A percentile compares a stretch with the other conserved stretches of the same genome.
Evolutionary conservation across 2,113 vertebrate species (phyloP).

Genomic region (Epinephelus lanceolatus): DNA sequence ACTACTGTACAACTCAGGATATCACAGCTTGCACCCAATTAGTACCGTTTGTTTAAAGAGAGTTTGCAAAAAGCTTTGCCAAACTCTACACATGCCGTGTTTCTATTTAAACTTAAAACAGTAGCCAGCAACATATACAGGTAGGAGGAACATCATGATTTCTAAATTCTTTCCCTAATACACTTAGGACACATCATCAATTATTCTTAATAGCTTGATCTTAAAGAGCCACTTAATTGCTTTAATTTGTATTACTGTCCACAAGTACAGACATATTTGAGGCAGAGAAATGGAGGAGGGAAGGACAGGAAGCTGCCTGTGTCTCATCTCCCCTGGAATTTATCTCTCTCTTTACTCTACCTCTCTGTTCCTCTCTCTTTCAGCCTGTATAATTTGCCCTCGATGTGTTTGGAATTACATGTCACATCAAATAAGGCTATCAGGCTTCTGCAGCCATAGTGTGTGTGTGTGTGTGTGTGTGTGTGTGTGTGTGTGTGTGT

Average conservation of each 20-base stretch:
- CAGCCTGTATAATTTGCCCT: slow-evolving; percentile 51
- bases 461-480: slow-evolving; percentile 17
- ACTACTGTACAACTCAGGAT: not conserved
- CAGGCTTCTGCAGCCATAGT: slow-evolving; percentile 41
- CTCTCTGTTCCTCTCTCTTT: slow-evolving; percentile 26
- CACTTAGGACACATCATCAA: slow-evolving; percentile 10
- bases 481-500: slow-evolving; percentile 7
- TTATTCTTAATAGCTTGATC: slow-evolving; percentile 28
- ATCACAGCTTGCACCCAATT: not conserved
- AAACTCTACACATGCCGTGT: not conserved
- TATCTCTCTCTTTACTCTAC: slow-evolving; percentile 19
- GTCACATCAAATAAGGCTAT: slow-evolving; percentile 67
- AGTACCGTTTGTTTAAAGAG: slow-evolving; percentile 3
- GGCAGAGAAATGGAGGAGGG: slow-evolving; percentile 8
- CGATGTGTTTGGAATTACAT: slow-evolving; percentile 61
- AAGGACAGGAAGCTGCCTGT: slow-evolving; percentile 16
- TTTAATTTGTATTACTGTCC: slow-evolving; percentile 19
- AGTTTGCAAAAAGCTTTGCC: not conserved
- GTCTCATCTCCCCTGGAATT: slow-evolving; percentile 25
- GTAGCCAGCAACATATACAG: not conserved
- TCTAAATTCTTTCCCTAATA: slow-evolving; percentile 16
- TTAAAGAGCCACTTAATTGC: slow-evolving; percentile 37
- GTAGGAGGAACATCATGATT: not conserved
- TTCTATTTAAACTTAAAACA: not conserved
- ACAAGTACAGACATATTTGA: slow-evolving; percentile 3